Conservation (phyloP, 2,797 vertebrate species). For the Capromys pilorides region DNA sequence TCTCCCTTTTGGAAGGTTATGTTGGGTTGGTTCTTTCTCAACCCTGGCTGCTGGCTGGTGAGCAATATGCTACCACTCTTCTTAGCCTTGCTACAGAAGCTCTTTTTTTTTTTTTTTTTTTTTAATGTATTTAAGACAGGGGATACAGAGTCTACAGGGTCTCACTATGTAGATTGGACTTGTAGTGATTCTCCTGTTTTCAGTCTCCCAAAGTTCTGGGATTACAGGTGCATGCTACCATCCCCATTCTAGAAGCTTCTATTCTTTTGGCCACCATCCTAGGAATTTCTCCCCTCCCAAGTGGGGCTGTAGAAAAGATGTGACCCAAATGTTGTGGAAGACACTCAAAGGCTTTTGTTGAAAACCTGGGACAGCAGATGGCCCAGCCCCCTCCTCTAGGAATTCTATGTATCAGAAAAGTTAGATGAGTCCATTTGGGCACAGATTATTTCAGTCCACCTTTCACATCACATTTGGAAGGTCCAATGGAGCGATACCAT, state of each 20-base stretch:
- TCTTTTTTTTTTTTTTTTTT: no score
- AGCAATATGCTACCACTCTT: neutral
- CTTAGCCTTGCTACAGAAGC: neutral
- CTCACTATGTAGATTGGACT: no score
- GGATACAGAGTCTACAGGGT: no score
- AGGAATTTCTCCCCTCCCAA: neutral
- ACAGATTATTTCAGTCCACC: neutral
- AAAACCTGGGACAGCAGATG: neutral
- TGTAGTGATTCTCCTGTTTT: no score
- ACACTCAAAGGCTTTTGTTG: neutral
- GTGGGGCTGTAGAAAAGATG: neutral
- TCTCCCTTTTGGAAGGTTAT: conserved; percentile 34
- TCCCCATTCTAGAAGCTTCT: neutral
- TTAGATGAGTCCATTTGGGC: neutral
- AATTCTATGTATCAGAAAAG: conserved; percentile 12
- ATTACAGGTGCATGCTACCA: no score
- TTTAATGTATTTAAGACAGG: no score
- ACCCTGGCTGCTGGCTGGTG: fast-evolving
- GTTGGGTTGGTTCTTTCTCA: neutral
- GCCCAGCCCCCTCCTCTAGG: neutral
- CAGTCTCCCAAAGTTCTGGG: no score
- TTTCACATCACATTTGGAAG: neutral
- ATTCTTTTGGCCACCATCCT: neutral
- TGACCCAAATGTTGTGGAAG: neutral
- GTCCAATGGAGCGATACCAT: neutral